Percentiles rank a stretch among this genome's conserved stretches.
Evolutionary conservation across 2,888 invertebrate species (phyloP).

Genomic region (Timema cristinae): DNA sequence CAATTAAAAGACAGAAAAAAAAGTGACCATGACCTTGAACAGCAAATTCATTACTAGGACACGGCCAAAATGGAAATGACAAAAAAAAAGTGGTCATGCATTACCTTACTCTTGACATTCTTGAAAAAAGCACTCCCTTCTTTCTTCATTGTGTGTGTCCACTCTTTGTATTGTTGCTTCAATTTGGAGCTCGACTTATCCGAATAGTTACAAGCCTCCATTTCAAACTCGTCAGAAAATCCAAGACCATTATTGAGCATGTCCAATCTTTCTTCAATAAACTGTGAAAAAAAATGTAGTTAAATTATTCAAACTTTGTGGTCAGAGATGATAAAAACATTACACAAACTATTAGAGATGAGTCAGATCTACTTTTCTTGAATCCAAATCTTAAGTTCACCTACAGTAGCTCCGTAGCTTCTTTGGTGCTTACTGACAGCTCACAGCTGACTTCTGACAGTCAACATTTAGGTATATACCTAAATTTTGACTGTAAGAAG

Average conservation of each 20-base stretch:
- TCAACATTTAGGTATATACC: no score
- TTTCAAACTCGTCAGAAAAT: constrained; percentile 93
- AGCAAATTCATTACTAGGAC: background rate
- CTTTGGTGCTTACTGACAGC: no score
- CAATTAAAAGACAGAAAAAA: background rate
- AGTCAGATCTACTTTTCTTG: background rate
- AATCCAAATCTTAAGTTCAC: no score
- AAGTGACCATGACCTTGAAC: constrained; percentile 21
- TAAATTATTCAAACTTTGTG: background rate
- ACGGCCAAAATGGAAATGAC: background rate
- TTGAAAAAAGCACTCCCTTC: constrained; percentile 81
- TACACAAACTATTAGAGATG: background rate
- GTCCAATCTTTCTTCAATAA: constrained; percentile 90
- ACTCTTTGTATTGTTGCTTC: constrained; percentile 72
- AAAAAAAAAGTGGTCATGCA: background rate
- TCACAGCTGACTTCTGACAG: no score
- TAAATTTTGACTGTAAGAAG: no score
- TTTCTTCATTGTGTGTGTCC: constrained; percentile 72
- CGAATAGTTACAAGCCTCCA: constrained; percentile 72
- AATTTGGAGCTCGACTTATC: constrained; percentile 61
- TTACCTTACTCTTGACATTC: constrained; percentile 83
- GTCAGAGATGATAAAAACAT: background rate
- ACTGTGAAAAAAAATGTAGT: constrained; percentile 52
- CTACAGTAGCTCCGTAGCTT: no score
- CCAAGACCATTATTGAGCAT: constrained; percentile 90